Evolutionary conservation across 2,797 vertebrate genomes (phyloP), one percentile per base, ranked within the genome.

Genomic region (Sebastes matsubarae): DNA sequence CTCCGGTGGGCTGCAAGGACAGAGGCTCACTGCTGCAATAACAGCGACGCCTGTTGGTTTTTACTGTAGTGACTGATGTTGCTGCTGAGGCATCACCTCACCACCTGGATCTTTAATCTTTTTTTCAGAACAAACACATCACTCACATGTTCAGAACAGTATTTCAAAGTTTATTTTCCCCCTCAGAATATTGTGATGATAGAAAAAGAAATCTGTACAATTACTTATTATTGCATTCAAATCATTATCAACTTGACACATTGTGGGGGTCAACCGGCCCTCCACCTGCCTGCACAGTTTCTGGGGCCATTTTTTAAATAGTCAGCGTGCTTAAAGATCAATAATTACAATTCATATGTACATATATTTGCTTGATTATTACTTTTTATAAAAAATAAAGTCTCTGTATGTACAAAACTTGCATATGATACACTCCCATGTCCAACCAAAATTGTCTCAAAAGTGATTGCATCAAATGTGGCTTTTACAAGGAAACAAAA

Each of bases 371-470:
- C 69, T 88, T 88, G 75, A 83, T 93, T 92, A 86, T 92, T 90
- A 86, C 84, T 88, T 88, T 93, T 90, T 36, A 92, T 91, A 92
- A 94, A 95, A 42, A 95, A 95, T 95, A 95, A 87, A 94, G 85
- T 94, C 93, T 96, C 87, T 95, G 54, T 94, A 94, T 96, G 92
- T 95, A 96, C 95, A 96, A 95, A 90, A 90, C 90, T 95, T 94
- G 90, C 94, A 95, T 95, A 95, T 94, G 84, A 90, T 95, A 94
- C 93, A 94, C 72, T 83, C 89, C 79, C 34, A 90, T 89, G 87
- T 90, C 90, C 89, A 86, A 87, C 87, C 34, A 88, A 73, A 50
- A 50, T 80, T 65, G 64, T 87, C 77, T 81, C 76, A 91, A 42
- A 84, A 92, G 82, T 93, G 89, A 94, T 94, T 91, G 84, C 86